Evolutionary conservation across 2,113 vertebrate genomes (phyloP), one percentile per base, ranked within the genome.

Genomic region (Heteronetta atricapilla): DNA sequence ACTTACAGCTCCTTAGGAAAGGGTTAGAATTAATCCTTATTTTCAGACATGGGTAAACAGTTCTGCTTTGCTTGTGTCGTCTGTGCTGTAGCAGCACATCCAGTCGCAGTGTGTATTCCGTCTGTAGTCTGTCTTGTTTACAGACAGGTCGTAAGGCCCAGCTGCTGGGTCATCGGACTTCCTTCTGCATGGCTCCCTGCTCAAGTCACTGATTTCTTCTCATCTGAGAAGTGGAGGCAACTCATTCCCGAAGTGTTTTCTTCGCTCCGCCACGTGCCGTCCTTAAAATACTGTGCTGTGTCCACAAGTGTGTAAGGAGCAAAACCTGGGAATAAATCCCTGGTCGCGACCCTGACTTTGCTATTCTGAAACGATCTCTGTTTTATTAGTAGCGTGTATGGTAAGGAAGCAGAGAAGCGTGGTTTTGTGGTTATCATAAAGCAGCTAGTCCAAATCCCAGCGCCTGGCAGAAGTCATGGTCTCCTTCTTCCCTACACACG

Each of bases 161-260:
- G 74, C 78, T 93, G 70, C 48, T 36, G 42, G 64, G 29, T 94
- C 89, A 68, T 80, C 34, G 72, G 68, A 90, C 72, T 94, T 91
- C 64, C 68, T 78, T 74, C 29, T 33, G 55, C 70, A 15, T 85
- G 56, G 34, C 48, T 95, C 17, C 22, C n/a, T 76, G 80, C 66
- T 80, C 85, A 74, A 94, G 79, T 48, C 63, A 13, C 46, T 70
- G 59, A 42, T 46, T 63, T 81, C 55, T 14, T 7, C n/a, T 82
- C 48, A 42, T 84, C 42, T 68, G 29, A 58, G 36, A 52, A 78
- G 29, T n/a, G 31, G 17, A 48, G 88, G 58, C 29, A n/a, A 70
- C 52, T 88, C 56, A 6, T 52, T 52, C 34, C 26, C 25, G 18
- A 34, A 92, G 18, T 46, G 18, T 70, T 94, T 67, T 10, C 77